Conservation (phyloP, 2,797 vertebrate genomes). For the Peromyscus aztecus region DNA sequence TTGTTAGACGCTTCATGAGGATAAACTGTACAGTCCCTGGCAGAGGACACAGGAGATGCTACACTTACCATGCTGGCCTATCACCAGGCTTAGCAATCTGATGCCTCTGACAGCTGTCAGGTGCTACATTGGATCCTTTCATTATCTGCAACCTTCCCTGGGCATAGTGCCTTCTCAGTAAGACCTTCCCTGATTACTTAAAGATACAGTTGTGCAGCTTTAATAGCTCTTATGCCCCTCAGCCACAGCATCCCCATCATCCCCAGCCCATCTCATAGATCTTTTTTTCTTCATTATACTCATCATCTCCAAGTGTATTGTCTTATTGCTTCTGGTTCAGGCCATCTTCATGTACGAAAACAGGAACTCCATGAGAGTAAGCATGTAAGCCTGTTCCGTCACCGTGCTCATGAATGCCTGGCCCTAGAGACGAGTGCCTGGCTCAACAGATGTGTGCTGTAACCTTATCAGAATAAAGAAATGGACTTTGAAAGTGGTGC, state of each 20-base stretch:
- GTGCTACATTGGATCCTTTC: background rate
- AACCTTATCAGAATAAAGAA: background rate
- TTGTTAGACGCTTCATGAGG: background rate
- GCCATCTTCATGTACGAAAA: background rate
- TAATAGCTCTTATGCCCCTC: too few species aligned
- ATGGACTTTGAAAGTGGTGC: background rate
- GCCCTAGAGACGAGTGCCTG: background rate
- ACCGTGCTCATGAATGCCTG: background rate
- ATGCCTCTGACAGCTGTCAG: background rate
- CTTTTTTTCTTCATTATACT: background rate
- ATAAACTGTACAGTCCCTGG: background rate
- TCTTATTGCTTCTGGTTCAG: background rate
- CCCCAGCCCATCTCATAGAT: too few species aligned
- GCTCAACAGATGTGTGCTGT: background rate
- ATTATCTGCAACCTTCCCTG: background rate
- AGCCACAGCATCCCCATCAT: background rate
- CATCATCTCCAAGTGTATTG: background rate
- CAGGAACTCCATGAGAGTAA: background rate
- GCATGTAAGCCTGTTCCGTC: background rate
- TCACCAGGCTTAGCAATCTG: slow-evolving; percentile 25
- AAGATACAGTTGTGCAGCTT: accelerated
- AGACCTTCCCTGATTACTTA: background rate
- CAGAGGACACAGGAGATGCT: background rate
- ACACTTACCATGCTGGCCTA: accelerated
- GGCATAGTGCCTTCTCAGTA: background rate